These are phyloP conservation scores for Chouioia cunea DNA, from an alignment of 2,888 invertebrate species.

Conservation along the genomic window DNA sequence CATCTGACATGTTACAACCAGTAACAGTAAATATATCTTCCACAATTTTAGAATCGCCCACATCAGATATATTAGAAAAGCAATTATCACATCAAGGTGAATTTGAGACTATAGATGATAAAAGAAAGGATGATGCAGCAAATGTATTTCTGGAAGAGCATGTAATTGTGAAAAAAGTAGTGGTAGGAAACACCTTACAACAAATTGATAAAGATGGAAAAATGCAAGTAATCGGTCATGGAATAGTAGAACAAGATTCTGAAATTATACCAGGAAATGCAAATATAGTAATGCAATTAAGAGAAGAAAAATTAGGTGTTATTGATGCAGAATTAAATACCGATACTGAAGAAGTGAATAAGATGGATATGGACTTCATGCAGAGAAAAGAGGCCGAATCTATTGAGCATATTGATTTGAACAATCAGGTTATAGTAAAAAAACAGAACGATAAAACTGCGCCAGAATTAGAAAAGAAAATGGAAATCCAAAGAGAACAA, in stretches of 20 bases:
- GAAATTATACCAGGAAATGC: not conserved
- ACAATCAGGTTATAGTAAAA: no score
- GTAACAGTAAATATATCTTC: no score
- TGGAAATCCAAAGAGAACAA: no score
- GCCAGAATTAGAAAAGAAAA: no score
- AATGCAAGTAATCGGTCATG: not conserved
- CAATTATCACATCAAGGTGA: no score
- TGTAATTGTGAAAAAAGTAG: constrained; percentile 40
- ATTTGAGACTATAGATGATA: no score
- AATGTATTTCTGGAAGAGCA: constrained; percentile 36
- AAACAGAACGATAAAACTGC: no score
- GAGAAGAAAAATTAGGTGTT: not conserved
- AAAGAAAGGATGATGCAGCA: not conserved
- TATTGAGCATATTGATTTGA: no score
- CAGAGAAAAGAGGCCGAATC: no score
- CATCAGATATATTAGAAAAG: no score
- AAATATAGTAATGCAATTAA: constrained; percentile 1
- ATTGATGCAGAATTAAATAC: not conserved
- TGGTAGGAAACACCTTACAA: constrained; percentile 22
- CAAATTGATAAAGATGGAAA: not conserved
- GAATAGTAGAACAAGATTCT: not conserved
- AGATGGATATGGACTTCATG: not conserved
- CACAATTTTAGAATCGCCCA: no score
- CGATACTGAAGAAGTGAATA: not conserved
- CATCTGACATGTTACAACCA: no score